These are phyloP conservation scores for Amiota mariae DNA, from an alignment of 2,888 invertebrate genomes.

Conservation along the genomic window DNA sequence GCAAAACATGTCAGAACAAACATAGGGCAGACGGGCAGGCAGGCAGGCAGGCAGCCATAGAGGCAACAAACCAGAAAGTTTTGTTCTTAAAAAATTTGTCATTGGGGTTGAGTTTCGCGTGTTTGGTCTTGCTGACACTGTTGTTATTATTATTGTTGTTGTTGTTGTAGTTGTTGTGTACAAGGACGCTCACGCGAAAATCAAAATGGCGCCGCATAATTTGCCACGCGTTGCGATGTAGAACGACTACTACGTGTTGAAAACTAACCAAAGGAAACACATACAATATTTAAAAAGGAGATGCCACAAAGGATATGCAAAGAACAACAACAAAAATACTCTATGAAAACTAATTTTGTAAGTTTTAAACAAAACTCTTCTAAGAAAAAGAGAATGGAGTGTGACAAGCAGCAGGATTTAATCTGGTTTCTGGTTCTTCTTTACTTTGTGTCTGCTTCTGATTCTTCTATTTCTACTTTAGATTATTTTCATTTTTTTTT, in stretches of 20 bases:
- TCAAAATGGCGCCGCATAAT: constrained; percentile 18
- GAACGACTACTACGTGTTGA: not conserved
- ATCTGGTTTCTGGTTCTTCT: constrained; percentile 36
- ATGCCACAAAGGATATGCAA: constrained; percentile 34
- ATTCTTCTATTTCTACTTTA: constrained; percentile 1
- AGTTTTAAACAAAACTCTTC: not conserved
- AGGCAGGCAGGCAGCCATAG: not conserved
- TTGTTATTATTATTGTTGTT: not conserved
- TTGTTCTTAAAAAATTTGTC: not conserved
- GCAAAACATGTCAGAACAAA: not conserved
- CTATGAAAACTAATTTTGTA: too few species aligned
- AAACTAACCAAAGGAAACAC: constrained; percentile 2
- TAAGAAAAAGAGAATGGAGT: constrained; percentile 31
- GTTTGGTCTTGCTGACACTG: not conserved
- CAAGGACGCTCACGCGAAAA: constrained; percentile 22
- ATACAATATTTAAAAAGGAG: not conserved
- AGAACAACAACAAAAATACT: constrained; percentile 27
- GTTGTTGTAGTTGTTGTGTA: not conserved
- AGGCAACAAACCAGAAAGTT: not conserved
- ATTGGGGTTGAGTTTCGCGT: not conserved
- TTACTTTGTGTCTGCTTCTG: too few species aligned
- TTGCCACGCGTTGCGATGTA: constrained; percentile 9
- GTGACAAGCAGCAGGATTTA: not conserved
- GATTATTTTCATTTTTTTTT: constrained; percentile 12
- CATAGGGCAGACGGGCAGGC: too few species aligned